Percentiles rank a stretch among this genome's conserved stretches.
These are phyloP conservation scores for Cydia strobilella DNA, from an alignment of 1,140 invertebrate genomes.

Conservation along the genomic window DNA sequence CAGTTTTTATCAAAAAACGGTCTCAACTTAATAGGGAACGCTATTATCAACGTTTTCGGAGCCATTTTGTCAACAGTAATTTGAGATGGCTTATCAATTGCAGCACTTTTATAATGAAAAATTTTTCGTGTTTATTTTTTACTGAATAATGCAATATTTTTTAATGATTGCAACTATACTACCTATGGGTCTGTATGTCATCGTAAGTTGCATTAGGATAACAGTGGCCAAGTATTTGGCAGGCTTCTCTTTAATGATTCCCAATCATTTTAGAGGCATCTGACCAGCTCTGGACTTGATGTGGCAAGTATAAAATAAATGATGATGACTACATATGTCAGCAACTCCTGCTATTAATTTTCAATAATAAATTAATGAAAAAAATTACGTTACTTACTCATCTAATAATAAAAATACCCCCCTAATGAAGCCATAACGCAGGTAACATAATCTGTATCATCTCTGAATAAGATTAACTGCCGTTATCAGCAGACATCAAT, in stretches of 20 bases:
- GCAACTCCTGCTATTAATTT: too few species aligned
- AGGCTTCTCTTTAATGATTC: too few species aligned
- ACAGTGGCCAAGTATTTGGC: too few species aligned
- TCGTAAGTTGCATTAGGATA: too few species aligned
- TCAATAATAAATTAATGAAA: not conserved
- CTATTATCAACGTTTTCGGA: conserved; percentile 1
- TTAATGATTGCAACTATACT: too few species aligned
- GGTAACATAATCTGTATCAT: conserved; percentile 12
- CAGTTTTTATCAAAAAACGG: conserved; percentile 25
- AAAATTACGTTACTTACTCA: too few species aligned
- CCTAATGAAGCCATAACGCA: conserved; percentile 5
- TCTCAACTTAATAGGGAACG: not conserved
- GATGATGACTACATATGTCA: too few species aligned
- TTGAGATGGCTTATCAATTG: conserved; percentile 5
- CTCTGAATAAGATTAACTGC: conserved; percentile 1
- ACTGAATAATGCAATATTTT: too few species aligned
- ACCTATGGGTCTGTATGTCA: too few species aligned
- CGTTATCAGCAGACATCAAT: conserved; percentile 19
- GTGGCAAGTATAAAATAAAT: too few species aligned
- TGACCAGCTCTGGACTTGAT: too few species aligned
- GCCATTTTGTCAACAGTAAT: conserved; percentile 7
- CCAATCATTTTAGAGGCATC: too few species aligned
- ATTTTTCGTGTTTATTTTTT: not conserved
- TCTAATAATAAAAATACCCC: not conserved
- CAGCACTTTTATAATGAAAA: not conserved